These are phyloP conservation scores for Julus scanicus DNA, from an alignment of 2,888 invertebrate species.

Conservation along the genomic window DNA sequence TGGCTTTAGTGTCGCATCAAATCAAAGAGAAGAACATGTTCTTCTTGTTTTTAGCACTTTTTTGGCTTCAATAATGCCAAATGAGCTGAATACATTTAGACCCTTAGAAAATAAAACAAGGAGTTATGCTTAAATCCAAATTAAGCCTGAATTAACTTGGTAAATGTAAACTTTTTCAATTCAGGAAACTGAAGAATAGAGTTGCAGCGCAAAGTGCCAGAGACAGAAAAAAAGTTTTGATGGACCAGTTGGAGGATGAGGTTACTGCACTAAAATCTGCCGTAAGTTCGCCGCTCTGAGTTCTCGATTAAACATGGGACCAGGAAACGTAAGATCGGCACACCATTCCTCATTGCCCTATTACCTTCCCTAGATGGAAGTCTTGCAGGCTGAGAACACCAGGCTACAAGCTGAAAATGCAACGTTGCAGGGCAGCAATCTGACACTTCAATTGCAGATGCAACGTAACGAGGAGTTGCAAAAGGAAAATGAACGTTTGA, in stretches of 20 bases:
- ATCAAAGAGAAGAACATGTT: too few relatives aligned
- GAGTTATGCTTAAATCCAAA: too few relatives aligned
- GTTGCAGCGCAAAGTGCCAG: slow-evolving; percentile 98
- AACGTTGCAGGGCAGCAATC: neutral
- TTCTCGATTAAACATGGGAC: too few relatives aligned
- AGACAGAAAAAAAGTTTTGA: slow-evolving; percentile 93
- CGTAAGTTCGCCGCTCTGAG: too few relatives aligned
- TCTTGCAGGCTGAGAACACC: neutral
- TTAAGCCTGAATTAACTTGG: neutral
- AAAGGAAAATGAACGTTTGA: slow-evolving; percentile 16
- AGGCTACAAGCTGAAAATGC: neutral
- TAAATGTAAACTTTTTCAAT: slow-evolving; percentile 62
- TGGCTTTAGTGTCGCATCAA: too few relatives aligned
- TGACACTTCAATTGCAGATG: too few relatives aligned
- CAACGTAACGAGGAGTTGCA: neutral
- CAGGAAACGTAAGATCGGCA: too few relatives aligned
- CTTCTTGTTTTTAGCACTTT: too few relatives aligned
- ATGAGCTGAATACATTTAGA: too few relatives aligned
- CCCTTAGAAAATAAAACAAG: too few relatives aligned
- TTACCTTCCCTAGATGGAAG: neutral
- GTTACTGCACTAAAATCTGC: neutral
- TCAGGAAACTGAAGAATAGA: slow-evolving; percentile 92
- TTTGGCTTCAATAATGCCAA: neutral
- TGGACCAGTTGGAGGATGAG: slow-evolving; percentile 70
- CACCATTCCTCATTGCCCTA: too few relatives aligned